Evolutionary conservation across 2,888 invertebrate species (phyloP).

Genomic region (Octonoba sinensis): DNA sequence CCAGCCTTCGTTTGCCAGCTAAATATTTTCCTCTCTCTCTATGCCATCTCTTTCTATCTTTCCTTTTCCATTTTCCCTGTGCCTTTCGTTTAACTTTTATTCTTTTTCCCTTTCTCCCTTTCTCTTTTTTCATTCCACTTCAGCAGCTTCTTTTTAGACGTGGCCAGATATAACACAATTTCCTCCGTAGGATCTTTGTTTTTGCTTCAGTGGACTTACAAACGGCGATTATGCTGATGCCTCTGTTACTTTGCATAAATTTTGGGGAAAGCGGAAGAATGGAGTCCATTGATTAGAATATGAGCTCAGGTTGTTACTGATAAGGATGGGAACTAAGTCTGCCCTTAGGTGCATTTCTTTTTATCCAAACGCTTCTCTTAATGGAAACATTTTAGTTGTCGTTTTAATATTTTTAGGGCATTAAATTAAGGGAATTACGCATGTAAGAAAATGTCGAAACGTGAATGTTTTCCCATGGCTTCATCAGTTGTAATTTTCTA

Average conservation of each 20-base stretch:
- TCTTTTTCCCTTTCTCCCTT: not conserved
- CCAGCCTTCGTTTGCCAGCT: not conserved
- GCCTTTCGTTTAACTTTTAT: not conserved
- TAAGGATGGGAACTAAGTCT: too few relatives aligned
- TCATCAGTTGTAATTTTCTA: too few relatives aligned
- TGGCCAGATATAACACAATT: constrained; percentile 17
- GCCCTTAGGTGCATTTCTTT: too few relatives aligned
- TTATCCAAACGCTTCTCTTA: too few relatives aligned
- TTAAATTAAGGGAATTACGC: too few relatives aligned
- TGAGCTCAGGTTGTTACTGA: not conserved
- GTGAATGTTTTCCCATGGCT: too few relatives aligned
- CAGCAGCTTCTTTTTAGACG: constrained; percentile 1
- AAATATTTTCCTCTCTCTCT: not conserved
- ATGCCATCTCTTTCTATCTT: not conserved
- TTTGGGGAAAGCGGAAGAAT: too few relatives aligned
- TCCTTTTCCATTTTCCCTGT: not conserved
- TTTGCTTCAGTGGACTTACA: constrained; percentile 20
- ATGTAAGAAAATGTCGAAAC: too few relatives aligned
- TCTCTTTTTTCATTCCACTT: not conserved
- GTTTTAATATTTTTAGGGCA: too few relatives aligned
- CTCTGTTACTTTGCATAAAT: constrained; percentile 6
- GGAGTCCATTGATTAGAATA: constrained; percentile 37
- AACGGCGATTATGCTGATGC: constrained; percentile 22
- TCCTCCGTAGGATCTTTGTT: constrained; percentile 7
- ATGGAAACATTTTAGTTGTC: too few relatives aligned